A percentile compares a stretch with the other conserved stretches of the same genome.
Evolutionary conservation across 2,888 invertebrate species (phyloP).

Genomic region (Alviniconcha strummeri): DNA sequence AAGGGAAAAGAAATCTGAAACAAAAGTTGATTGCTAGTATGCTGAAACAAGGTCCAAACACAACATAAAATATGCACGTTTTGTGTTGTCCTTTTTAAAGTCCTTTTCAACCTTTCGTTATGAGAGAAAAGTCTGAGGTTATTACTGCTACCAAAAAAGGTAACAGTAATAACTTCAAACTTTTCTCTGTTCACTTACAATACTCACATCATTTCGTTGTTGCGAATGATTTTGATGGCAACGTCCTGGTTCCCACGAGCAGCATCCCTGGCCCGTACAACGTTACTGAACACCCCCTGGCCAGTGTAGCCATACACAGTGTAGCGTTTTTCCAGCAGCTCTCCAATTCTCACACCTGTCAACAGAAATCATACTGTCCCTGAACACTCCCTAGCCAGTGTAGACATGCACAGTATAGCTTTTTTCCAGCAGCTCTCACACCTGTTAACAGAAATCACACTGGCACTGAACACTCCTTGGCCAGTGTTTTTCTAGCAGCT

Average conservation of each 20-base stretch:
- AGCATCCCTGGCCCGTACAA: slow-evolving; percentile 93
- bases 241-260: slow-evolving; percentile 91
- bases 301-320: slow-evolving; percentile 98
- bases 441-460: too few relatives aligned
- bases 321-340: slow-evolving; percentile 91
- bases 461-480: too few relatives aligned
- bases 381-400: neutral
- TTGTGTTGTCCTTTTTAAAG: neutral
- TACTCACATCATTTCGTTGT: slow-evolving; percentile 97
- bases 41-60: slow-evolving; percentile 14
- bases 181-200: too few relatives aligned
- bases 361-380: slow-evolving; percentile 21
- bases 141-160: too few relatives aligned
- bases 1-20: too few relatives aligned
- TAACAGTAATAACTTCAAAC: too few relatives aligned
- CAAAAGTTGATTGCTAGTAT: too few relatives aligned
- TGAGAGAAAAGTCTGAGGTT: neutral
- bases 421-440: neutral
- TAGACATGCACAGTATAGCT: neutral
- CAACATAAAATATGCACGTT: neutral
- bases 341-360: slow-evolving; percentile 91
- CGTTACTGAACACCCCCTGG: slow-evolving; percentile 98
- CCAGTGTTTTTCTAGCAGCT: too few relatives aligned
- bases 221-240: slow-evolving; percentile 98
- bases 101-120: neutral